These are phyloP conservation scores for Gonioctena quinquepunctata DNA, from an alignment of 1,140 invertebrate species.

Conservation along the genomic window DNA sequence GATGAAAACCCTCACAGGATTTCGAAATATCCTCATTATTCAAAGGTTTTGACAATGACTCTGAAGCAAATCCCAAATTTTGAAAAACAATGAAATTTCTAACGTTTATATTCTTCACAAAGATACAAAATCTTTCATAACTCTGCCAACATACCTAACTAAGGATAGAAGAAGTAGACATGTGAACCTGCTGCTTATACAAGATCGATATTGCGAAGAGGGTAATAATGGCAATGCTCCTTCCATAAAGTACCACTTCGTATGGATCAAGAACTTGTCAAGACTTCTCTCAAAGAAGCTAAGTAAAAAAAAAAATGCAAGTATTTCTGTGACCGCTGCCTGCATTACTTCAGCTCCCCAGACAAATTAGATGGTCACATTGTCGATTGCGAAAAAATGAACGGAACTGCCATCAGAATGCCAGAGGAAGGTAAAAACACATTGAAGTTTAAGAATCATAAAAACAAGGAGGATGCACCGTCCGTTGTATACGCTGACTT, in stretches of 20 bases:
- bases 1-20: background rate
- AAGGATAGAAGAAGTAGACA: conserved; percentile 33
- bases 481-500: conserved; percentile 51
- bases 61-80: conserved; percentile 36
- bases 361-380: conserved; percentile 27
- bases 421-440: conserved; percentile 6
- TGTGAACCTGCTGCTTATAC: conserved; percentile 39
- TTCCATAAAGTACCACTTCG: conserved; percentile 38
- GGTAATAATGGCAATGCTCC: conserved; percentile 10
- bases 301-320: conserved; percentile 28
- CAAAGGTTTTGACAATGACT: background rate
- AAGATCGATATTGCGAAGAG: background rate
- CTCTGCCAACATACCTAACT: conserved; percentile 5
- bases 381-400: conserved; percentile 23
- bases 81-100: conserved; percentile 16
- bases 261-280: conserved; percentile 44
- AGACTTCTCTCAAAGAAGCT: conserved; percentile 38
- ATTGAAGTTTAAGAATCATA: conserved; percentile 43
- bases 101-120: conserved; percentile 14
- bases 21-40: background rate
- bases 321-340: conserved; percentile 45
- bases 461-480: conserved; percentile 38
- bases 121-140: background rate
- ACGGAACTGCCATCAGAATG: background rate
- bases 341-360: conserved; percentile 36